Evolutionary conservation across 2,888 invertebrate species (phyloP), one percentile per base, ranked within the genome.

Genomic region (Eledona agricola): DNA sequence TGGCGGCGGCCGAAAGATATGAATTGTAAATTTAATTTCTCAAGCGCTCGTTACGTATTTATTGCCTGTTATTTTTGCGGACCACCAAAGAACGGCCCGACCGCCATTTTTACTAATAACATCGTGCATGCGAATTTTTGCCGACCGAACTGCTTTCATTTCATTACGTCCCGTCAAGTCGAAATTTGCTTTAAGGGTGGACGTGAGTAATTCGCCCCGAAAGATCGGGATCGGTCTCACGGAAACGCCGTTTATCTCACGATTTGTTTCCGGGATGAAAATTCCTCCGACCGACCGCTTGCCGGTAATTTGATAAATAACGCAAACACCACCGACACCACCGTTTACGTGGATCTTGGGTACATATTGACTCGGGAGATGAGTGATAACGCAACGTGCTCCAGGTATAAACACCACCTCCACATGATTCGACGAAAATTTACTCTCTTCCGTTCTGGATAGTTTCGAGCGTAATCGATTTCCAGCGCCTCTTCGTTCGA

Each of bases 21-120:
- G 46, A 46, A 46, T 46, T 46, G 46, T 46, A 46, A 46, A 46
- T 46, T 46, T 46, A 46, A 46, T 46, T 46, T 46, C 46, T 46
- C 12, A 23, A 46, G 26, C 35, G 46, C 25, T 10, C 11, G 23
- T 26, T 45, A 26, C 10, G 35, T 35, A 25, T 42, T 42, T 42
- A 26, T 49, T 29, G 49, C 17, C 10, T 38, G 35, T 20, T 25
- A 16, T 37, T 6, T 34, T 15, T 9, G 13, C 3, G 9, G 2
- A n/a, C 34, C 16, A 23, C 25, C 46, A 46, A 6, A 6, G 16
- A n/a, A n/a, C n/a, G n/a, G n/a, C n/a, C n/a, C n/a, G n/a, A 11
- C 22, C 22, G 19, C 17, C 20, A 12, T 25, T 28, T 26, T 35
- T 10, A 37, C 22, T 37, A 13, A 7, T 32, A 52, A 52, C 32